phyloP scores from a whole-genome alignment of 2,113 vertebrate genomes.

The Megalops atlanticus region DNA sequence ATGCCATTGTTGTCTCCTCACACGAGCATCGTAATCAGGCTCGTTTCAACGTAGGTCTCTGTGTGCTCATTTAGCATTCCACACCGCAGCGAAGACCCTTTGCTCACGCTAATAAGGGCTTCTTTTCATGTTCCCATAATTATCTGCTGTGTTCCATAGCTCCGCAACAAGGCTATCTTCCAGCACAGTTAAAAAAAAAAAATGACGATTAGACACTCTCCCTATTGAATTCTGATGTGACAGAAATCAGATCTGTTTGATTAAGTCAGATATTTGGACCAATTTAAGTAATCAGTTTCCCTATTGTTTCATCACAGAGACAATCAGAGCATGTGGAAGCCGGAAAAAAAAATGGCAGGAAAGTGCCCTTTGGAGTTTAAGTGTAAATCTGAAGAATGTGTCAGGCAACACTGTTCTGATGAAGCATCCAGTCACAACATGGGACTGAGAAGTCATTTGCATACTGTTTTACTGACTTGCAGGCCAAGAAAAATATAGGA shows the following conservation, averaged over 20 bases:
- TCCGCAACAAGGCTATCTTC: background rate
- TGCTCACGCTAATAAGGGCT: background rate
- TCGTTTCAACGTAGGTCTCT: background rate
- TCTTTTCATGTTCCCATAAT: background rate
- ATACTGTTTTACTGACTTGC: no score
- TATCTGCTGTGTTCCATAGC: background rate
- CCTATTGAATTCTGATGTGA: slow-evolving; percentile 48
- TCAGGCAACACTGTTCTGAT: no score
- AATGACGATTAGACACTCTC: slow-evolving; percentile 50
- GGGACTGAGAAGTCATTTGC: no score
- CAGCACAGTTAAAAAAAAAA: slow-evolving; percentile 6
- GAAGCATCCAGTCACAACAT: no score
- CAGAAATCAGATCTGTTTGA: slow-evolving; percentile 57
- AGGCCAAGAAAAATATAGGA: no score
- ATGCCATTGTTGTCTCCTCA: background rate
- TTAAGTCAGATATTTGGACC: slow-evolving; percentile 60
- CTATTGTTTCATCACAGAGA: slow-evolving; percentile 50
- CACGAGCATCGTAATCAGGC: background rate
- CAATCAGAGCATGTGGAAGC: background rate
- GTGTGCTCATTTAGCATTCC: background rate
- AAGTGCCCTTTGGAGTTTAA: background rate
- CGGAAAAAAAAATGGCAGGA: background rate
- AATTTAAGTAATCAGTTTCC: slow-evolving; percentile 55
- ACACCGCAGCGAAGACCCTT: background rate
- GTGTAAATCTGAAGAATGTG: no score